Evolutionary conservation across 2,888 invertebrate genomes (phyloP).

Genomic region (Cactoblastis cactorum): DNA sequence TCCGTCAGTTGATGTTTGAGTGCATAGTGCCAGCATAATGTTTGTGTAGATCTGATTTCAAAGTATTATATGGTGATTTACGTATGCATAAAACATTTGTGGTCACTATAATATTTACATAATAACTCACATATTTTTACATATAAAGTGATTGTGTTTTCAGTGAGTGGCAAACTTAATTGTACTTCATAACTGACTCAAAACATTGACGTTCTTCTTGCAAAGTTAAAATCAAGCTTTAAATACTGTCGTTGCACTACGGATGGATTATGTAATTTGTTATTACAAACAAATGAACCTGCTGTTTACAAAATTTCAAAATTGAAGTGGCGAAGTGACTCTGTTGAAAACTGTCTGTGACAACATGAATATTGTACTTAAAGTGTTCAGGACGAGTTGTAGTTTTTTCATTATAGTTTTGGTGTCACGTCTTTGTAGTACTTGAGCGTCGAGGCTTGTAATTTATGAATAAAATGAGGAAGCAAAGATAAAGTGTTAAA

Average conservation of each 20-base stretch:
- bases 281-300: slow-evolving; percentile 11
- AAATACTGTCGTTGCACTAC: background rate
- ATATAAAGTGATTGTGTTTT: background rate
- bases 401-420: slow-evolving; percentile 56
- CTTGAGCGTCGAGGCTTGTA: slow-evolving; percentile 46
- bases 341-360: slow-evolving; percentile 30
- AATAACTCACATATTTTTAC: background rate
- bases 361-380: slow-evolving; percentile 58
- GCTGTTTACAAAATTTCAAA: slow-evolving; percentile 18
- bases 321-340: slow-evolving; percentile 22
- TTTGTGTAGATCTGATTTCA: slow-evolving; percentile 6
- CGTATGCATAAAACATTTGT: background rate
- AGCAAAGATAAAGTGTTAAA: slow-evolving; percentile 49
- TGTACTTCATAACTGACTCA: slow-evolving; percentile 51
- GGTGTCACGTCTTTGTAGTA: slow-evolving; percentile 55
- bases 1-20: slow-evolving; percentile 36
- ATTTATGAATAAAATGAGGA: slow-evolving; percentile 46
- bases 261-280: slow-evolving; percentile 20
- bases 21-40: slow-evolving; percentile 14
- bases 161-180: slow-evolving; percentile 3
- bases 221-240: slow-evolving; percentile 15
- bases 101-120: background rate
- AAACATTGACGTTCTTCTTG: slow-evolving; percentile 49
- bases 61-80: background rate
- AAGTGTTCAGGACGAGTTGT: slow-evolving; percentile 62